phyloP scores from a whole-genome alignment of 2,113 vertebrate genomes.

The Lucifuga dentata region DNA sequence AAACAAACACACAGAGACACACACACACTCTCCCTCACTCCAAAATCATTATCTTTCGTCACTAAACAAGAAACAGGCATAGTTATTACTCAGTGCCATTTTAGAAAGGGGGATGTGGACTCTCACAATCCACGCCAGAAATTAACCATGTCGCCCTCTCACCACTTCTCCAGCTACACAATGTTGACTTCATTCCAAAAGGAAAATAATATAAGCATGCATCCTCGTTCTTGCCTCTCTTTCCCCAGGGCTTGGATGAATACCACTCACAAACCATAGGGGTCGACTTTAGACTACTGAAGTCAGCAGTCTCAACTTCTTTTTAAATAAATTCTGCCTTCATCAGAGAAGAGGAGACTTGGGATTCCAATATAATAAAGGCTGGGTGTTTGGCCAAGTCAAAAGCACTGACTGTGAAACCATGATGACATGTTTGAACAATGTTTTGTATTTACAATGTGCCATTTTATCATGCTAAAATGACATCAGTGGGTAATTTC shows the following conservation, averaged over 20 bases:
- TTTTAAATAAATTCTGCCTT: slow-evolving; percentile 9
- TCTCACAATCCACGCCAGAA: slow-evolving; percentile 40
- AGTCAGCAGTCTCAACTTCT: slow-evolving; percentile 7
- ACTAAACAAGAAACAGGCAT: slow-evolving; percentile 48
- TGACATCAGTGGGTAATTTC: no score
- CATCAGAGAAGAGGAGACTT: slow-evolving; percentile 3
- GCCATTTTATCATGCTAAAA: no score
- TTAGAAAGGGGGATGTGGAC: slow-evolving; percentile 40
- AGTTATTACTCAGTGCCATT: slow-evolving; percentile 31
- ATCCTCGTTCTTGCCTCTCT: background rate
- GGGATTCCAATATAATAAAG: slow-evolving; percentile 10
- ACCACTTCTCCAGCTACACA: background rate
- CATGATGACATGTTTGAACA: no score
- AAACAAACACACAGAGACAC: no score
- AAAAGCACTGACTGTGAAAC: no score
- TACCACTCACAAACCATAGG: slow-evolving; percentile 9
- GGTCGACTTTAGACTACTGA: slow-evolving; percentile 20
- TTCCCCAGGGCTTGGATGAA: slow-evolving; percentile 1
- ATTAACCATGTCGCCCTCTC: slow-evolving; percentile 17
- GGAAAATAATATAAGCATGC: no score
- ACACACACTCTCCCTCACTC: no score
- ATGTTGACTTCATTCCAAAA: slow-evolving; percentile 14
- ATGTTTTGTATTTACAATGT: no score
- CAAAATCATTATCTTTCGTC: slow-evolving; percentile 42
- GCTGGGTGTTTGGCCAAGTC: no score